Base-by-base conservation (phyloP, 2,797 vertebrate species). In the Syncerus caffer region DNA sequence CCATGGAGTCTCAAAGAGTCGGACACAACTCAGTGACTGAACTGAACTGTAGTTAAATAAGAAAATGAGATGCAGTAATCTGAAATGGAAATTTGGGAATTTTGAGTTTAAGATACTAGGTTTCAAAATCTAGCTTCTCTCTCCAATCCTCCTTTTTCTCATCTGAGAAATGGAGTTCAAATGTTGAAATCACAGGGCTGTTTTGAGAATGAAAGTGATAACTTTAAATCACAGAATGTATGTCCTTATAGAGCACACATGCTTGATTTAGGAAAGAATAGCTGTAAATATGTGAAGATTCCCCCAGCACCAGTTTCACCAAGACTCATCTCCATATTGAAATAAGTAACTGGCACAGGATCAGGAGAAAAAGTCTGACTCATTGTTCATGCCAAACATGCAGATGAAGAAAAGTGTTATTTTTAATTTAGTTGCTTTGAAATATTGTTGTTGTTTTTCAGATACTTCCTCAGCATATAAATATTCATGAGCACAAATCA, bases 401-500 rank as follows among this genome's bases (percentile, higher is more conserved):
- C 19, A 55, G 53, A 74, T 58, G 89, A 89, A 38, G n/a, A 42
- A 71, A 91, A 95, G 47, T 82, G 50, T 76, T 95, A 96, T 90
- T 97, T 91, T 97, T 76, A 80, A 31, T 92, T 91, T 67, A 96
- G 88, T 96, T 90, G 60, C 93, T 96, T 86, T 93, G 95, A 96
- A 96, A 97, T 90, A 93, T 64, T 95, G 71, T 96, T 96, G 67
- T 87, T 96, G 45, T 92, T 96, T 21, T 82, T 10, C 87, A 11
- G 0, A 93, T 42, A 79, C 83, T 97, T 97, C 86, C 95, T 38
- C 92, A 95, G 51, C 42, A 96, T 94, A 98, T 98, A 98, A 97
- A 98, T 98, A 98, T 98, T 98, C 98, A 98, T 98, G 98, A 98
- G 96, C 96, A 67, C 95, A 98, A 98, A 93, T 92, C 94, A 93